Conservation (phyloP, 2,113 vertebrate genomes). For the Dicentrarchus labrax region DNA sequence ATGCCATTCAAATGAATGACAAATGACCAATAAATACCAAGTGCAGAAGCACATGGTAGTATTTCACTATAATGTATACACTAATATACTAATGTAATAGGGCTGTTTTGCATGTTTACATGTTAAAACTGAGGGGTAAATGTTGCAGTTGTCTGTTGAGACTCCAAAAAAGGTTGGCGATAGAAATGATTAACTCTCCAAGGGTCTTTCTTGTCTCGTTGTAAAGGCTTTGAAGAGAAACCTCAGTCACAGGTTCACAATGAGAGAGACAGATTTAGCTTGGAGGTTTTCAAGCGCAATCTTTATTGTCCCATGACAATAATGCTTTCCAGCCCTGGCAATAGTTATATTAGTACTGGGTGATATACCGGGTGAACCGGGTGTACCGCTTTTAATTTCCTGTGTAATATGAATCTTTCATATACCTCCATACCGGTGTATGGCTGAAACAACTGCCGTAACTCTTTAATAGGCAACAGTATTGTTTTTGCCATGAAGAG, state of each 20-base stretch:
- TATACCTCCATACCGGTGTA: too few species aligned
- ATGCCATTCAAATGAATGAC: constrained; percentile 24
- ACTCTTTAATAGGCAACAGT: too few species aligned
- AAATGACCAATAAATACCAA: not conserved
- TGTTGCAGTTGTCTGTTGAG: not conserved
- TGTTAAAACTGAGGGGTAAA: not conserved
- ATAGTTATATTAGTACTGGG: not conserved
- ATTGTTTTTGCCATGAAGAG: too few species aligned
- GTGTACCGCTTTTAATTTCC: too few species aligned
- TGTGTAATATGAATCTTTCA: too few species aligned
- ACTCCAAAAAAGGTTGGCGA: not conserved
- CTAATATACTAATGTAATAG: not conserved
- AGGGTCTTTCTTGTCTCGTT: not conserved
- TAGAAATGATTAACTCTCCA: constrained; percentile 58
- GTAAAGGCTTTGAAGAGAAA: constrained; percentile 19
- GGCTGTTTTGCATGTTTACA: not conserved
- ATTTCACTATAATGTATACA: not conserved
- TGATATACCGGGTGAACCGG: too few species aligned
- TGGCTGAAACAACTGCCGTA: too few species aligned
- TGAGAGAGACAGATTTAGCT: constrained; percentile 11
- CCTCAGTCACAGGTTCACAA: constrained; percentile 13
- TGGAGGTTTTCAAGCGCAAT: not conserved
- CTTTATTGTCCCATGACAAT: not conserved
- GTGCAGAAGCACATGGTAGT: not conserved
- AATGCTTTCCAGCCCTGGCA: not conserved